Percentiles rank a stretch among this genome's conserved stretches.
phyloP scores from a whole-genome alignment of 2,888 invertebrate species.

The Liodrosophila aerea region DNA sequence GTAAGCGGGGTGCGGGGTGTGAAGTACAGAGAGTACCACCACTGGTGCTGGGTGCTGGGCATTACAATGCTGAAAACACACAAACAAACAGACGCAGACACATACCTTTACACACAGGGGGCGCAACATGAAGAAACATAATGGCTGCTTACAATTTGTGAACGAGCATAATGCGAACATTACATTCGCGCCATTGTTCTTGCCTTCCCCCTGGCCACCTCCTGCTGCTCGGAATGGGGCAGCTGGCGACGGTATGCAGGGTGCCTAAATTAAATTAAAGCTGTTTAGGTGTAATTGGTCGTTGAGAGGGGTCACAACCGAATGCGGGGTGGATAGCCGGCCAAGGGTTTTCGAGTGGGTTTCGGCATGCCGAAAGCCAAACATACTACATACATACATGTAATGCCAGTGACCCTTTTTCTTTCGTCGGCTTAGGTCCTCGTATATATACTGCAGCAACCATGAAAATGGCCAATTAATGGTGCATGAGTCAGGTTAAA shows the following conservation, averaged over 20 bases:
- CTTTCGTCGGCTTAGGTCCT: constrained; percentile 11
- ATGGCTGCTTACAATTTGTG: constrained; percentile 79
- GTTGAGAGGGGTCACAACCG: constrained; percentile 64
- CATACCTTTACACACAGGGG: constrained; percentile 28
- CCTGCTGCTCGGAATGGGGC: neutral
- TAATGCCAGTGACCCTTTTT: constrained; percentile 66
- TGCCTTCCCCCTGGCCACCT: neutral
- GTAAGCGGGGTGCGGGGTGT: constrained; percentile 35
- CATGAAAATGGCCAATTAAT: constrained; percentile 75
- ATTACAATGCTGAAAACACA: constrained; percentile 56
- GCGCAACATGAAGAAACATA: constrained; percentile 74
- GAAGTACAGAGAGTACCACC: too few species aligned
- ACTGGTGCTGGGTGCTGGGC: constrained; percentile 31
- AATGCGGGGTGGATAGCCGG: constrained; percentile 11
- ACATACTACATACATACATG: too few species aligned
- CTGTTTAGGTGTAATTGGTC: constrained; percentile 78
- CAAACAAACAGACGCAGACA: constrained; percentile 9
- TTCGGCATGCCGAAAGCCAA: constrained; percentile 9
- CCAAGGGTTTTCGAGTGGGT: constrained; percentile 35
- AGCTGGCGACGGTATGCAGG: constrained; percentile 30
- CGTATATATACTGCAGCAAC: constrained; percentile 59
- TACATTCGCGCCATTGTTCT: constrained; percentile 78
- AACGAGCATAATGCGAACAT: constrained; percentile 79
- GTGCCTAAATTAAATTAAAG: constrained; percentile 74
- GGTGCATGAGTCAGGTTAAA: constrained; percentile 72